These are phyloP conservation scores for human DNA, from an alignment of 2,113 vertebrate species.

Conservation along the genomic window DNA sequence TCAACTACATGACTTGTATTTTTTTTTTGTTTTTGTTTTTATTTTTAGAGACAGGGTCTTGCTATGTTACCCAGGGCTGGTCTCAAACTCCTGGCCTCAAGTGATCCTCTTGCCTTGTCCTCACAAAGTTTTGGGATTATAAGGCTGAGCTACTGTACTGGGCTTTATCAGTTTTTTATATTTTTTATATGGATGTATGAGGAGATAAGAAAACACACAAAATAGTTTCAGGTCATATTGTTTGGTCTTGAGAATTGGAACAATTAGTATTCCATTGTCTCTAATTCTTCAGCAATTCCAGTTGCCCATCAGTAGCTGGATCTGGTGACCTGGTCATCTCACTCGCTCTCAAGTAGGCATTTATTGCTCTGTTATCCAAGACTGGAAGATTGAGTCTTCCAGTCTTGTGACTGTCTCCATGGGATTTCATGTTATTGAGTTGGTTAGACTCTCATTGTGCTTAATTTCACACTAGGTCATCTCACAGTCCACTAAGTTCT, in stretches of 20 bases:
- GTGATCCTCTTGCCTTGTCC: background rate
- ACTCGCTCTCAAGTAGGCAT: background rate
- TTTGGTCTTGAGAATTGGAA: background rate
- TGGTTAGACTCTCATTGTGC: background rate
- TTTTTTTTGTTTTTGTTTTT: background rate
- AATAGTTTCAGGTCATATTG: background rate
- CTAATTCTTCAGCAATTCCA: background rate
- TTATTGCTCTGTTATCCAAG: background rate
- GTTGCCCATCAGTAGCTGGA: background rate
- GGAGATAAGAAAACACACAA: background rate
- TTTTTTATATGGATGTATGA: background rate
- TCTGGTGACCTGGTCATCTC: background rate
- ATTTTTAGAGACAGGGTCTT: background rate
- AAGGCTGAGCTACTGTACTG: background rate
- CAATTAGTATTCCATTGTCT: background rate
- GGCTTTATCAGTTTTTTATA: background rate
- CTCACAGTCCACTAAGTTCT: background rate
- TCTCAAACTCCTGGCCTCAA: background rate
- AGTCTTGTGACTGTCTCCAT: background rate
- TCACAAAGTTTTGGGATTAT: background rate
- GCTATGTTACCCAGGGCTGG: background rate
- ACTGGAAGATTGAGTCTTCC: background rate
- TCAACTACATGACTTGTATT: background rate
- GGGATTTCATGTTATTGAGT: background rate
- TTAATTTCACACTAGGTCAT: background rate